These are phyloP conservation scores for Exaiptasia diaphana DNA, from an alignment of 64 coral and sea anemone species.

Conservation along the genomic window DNA sequence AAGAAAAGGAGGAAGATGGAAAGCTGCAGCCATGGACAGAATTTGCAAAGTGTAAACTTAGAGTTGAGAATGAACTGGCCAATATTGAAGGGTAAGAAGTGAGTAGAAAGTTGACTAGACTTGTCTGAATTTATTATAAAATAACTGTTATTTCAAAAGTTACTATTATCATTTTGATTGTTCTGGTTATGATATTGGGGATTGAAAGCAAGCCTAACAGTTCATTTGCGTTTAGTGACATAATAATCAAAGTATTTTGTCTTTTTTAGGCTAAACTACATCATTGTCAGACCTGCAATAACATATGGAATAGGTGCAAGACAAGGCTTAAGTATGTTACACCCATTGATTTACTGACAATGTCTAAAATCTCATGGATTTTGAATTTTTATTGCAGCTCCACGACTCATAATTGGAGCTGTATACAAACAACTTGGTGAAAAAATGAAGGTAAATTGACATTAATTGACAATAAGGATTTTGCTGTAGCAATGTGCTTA, in stretches of 20 bases:
- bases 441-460: constrained; percentile 73
- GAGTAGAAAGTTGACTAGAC: not conserved
- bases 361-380: not conserved
- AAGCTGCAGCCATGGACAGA: constrained; percentile 82
- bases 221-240: too few species aligned
- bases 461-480: not conserved
- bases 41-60: constrained; percentile 87
- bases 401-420: constrained; percentile 88
- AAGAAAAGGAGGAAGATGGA: constrained; percentile 67
- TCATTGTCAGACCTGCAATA: constrained; percentile 83
- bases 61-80: constrained; percentile 77
- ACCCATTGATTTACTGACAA: not conserved
- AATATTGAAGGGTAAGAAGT: constrained; percentile 75
- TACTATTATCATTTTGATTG: too few species aligned
- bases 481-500: not conserved
- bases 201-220: too few species aligned
- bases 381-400: constrained; percentile 49
- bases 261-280: constrained; percentile 79
- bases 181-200: too few species aligned
- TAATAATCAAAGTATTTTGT: too few species aligned
- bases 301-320: constrained; percentile 85
- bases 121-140: not conserved
- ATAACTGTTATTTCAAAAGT: too few species aligned
- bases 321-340: constrained; percentile 82
- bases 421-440: constrained; percentile 94